Conservation (phyloP, 2,888 invertebrate genomes). For the Sminthurides aquaticus region DNA sequence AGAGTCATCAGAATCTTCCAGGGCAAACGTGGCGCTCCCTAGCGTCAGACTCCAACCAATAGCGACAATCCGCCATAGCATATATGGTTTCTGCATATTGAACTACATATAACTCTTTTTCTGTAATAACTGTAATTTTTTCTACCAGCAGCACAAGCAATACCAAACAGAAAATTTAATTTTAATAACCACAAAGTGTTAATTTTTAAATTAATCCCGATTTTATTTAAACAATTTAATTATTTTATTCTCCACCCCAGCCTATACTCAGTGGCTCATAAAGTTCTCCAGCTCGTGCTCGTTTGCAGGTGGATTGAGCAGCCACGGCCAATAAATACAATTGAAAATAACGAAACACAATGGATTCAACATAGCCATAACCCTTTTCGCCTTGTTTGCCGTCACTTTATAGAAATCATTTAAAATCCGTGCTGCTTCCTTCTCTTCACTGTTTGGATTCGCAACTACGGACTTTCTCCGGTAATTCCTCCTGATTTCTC, state of each 20-base stretch:
- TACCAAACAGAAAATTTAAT: too few relatives aligned
- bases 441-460: not conserved
- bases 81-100: too few relatives aligned
- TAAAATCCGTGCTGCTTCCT: not conserved
- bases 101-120: too few relatives aligned
- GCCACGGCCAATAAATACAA: constrained; percentile 21
- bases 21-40: too few relatives aligned
- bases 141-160: too few relatives aligned
- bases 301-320: constrained; percentile 1
- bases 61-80: too few relatives aligned
- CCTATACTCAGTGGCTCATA: not conserved
- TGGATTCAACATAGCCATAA: constrained; percentile 7
- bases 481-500: not conserved
- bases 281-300: not conserved
- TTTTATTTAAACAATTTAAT: too few relatives aligned
- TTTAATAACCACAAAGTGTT: too few relatives aligned
- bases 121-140: too few relatives aligned
- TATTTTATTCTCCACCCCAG: not conserved
- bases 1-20: too few relatives aligned
- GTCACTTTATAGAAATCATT: constrained; percentile 7
- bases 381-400: constrained; percentile 9
- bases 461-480: not conserved
- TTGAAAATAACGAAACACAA: constrained; percentile 18
- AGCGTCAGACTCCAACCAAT: too few relatives aligned
- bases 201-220: too few relatives aligned